Base-by-base conservation (phyloP, 2,113 vertebrate genomes). In the Machaerirhynchus nigripectus region DNA sequence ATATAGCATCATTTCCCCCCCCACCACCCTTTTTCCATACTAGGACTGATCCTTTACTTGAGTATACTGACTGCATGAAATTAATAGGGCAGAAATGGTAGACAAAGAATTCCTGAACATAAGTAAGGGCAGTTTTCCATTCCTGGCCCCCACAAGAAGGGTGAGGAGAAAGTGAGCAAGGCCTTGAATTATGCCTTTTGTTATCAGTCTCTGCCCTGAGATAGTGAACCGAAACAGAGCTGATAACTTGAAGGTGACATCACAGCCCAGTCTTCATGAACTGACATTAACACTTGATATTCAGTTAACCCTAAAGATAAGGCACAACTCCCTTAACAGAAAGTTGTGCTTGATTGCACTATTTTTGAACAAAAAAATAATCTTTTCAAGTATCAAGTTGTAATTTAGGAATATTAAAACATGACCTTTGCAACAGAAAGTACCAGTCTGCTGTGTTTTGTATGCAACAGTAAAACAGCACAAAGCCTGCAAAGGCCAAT, bases 201-300 rank as follows among this genome's bases (percentile, higher is more conserved):
- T 93, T 95, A 97, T 97, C 92, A 95, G 95, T 53, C 86, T 60
- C 49, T 78, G 92, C 83, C 90, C 96, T 93, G 63, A 96, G 93
- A 98, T 22, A 96, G 35, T 87, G 96, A 98, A 96, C 92, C 69
- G 14, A 97, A 97, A 91, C 88, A 84, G 85, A 94, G 77, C 55
- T 91, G 97, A 98, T 98, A 98, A 96, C 94, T 87, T 57, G 24
- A 56, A 96, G 91, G 96, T 98, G 98, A 98, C 97, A 98, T 98
- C 98, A 98, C 97, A 97, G 93, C 91, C 87, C 84, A 83, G 96
- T 95, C 97, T 96, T 95, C 95, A 93, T 87, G 92, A 98, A 98
- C 96, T 97, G 92, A 98, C 97, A 98, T 96, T 98, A 98, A 98
- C 96, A 97, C 95, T 96, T 97, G 97, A 97, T 96, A 96, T 89